Percentiles rank a stretch among this genome's conserved stretches.
Evolutionary conservation across 2,888 invertebrate species (phyloP).

Genomic region (Agonopterix arenella): DNA sequence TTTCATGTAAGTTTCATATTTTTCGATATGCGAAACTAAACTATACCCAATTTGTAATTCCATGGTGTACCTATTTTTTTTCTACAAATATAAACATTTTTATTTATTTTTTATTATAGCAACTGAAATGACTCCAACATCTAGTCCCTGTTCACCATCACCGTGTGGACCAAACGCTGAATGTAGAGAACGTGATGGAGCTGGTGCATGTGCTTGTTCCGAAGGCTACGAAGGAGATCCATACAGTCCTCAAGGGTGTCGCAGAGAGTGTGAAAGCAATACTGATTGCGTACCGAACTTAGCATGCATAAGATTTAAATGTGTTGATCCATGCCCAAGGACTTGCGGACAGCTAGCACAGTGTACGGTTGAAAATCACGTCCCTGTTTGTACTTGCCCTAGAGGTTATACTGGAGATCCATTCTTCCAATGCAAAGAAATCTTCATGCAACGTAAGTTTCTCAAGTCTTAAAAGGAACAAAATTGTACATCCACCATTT

Average conservation of each 20-base stretch:
- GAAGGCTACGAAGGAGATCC: conserved; percentile 89
- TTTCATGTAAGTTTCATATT: conserved; percentile 49
- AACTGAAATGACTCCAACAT: conserved; percentile 78
- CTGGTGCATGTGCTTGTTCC: conserved; percentile 90
- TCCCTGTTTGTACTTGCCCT: conserved; percentile 87
- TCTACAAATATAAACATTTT: too few relatives aligned
- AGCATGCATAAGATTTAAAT: conserved; percentile 89
- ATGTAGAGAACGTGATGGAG: conserved; percentile 88
- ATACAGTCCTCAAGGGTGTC: conserved; percentile 83
- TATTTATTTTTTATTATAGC: conserved; percentile 71
- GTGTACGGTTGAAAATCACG: conserved; percentile 86
- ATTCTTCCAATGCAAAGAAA: conserved; percentile 84
- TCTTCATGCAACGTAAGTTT: conserved; percentile 55
- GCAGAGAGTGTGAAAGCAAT: conserved; percentile 87
- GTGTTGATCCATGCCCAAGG: conserved; percentile 89
- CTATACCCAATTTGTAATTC: background rate
- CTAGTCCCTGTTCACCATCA: conserved; percentile 88
- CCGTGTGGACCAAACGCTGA: conserved; percentile 92
- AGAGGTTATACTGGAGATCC: conserved; percentile 88
- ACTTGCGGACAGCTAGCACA: conserved; percentile 89
- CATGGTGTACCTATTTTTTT: background rate
- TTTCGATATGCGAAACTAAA: background rate
- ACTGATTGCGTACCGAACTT: conserved; percentile 83
- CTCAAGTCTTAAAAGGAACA: background rate
- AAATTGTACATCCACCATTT: too few relatives aligned